These are phyloP conservation scores for Philereme vetulata DNA, from an alignment of 2,888 invertebrate species.

Conservation along the genomic window DNA sequence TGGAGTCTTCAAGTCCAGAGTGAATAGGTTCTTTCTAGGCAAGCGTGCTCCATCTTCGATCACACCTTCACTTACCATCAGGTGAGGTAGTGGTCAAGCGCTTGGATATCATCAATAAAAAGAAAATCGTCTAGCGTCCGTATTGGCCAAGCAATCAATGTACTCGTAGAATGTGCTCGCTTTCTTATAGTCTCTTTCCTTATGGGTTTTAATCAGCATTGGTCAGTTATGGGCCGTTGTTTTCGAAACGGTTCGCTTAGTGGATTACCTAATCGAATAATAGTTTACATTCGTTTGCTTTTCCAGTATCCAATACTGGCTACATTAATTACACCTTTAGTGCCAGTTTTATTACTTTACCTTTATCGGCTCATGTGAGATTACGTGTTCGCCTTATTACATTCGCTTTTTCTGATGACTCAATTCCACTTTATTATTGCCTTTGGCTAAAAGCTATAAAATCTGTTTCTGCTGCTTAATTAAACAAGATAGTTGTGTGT, in stretches of 20 bases:
- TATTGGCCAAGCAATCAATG: slow-evolving; percentile 3
- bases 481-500: slow-evolving; percentile 38
- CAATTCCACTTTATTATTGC: slow-evolving; percentile 54
- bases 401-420: slow-evolving; percentile 66
- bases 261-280: slow-evolving; percentile 73
- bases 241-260: slow-evolving; percentile 57
- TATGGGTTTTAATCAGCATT: slow-evolving; percentile 63
- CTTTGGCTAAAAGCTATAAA: slow-evolving; percentile 42
- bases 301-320: slow-evolving; percentile 63
- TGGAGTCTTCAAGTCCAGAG: too few species aligned
- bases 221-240: slow-evolving; percentile 51
- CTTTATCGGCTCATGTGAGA: slow-evolving; percentile 72
- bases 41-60: too few species aligned
- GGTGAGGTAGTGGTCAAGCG: too few species aligned
- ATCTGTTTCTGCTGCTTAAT: slow-evolving; percentile 44
- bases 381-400: slow-evolving; percentile 72
- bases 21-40: too few species aligned
- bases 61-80: too few species aligned
- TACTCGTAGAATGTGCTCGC: too few species aligned
- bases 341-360: slow-evolving; percentile 69
- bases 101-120: too few species aligned
- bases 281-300: slow-evolving; percentile 69
- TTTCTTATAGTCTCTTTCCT: slow-evolving; percentile 44
- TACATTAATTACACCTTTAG: slow-evolving; percentile 78
- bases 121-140: slow-evolving; percentile 1